Conservation (phyloP, 2,113 vertebrate species). For the Hystrix cristata region DNA sequence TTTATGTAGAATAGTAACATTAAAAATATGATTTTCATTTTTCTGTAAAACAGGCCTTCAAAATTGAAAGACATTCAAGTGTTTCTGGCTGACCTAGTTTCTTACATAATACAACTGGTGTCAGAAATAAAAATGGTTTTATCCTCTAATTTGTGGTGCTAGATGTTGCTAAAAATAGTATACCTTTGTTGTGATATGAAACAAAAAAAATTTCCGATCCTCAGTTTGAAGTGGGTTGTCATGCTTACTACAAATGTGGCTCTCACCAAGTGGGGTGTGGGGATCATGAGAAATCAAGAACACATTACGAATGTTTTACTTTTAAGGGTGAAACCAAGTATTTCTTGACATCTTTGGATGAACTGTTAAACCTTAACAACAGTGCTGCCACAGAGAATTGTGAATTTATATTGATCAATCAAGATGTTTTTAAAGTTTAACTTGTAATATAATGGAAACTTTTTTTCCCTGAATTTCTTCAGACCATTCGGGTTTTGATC, state of each 20-base stretch:
- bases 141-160: slow-evolving; percentile 9
- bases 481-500: slow-evolving; percentile 5
- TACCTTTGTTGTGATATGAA: neutral
- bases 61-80: neutral
- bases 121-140: slow-evolving; percentile 50
- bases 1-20: neutral
- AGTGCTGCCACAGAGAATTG: neutral
- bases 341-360: neutral
- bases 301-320: neutral
- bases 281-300: neutral
- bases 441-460: neutral
- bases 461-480: neutral
- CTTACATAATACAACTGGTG: neutral
- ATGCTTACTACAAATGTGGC: neutral
- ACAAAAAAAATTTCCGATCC: neutral
- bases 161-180: neutral
- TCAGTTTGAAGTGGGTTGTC: neutral
- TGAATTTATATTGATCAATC: neutral
- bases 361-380: neutral
- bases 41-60: slow-evolving; percentile 31
- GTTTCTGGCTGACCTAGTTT: slow-evolving; percentile 28
- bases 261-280: neutral
- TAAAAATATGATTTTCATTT: slow-evolving; percentile 29
- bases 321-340: neutral
- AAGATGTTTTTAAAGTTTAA: neutral